phyloP scores from a whole-genome alignment of 37 sponge, comb jelly and placozoan species.

The Corticium candelabrum region DNA sequence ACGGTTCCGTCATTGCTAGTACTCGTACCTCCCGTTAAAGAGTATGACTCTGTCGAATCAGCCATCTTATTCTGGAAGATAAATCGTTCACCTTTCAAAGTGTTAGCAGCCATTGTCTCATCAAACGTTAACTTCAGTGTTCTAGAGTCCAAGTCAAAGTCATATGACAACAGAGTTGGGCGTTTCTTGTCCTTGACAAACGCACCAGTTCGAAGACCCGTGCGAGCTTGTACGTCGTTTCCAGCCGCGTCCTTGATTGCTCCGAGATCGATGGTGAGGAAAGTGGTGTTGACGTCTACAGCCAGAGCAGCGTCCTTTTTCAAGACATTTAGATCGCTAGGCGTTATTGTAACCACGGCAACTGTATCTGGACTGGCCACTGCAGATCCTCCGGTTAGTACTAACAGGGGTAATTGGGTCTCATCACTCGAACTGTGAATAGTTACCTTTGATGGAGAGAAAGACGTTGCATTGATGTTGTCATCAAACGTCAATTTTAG shows the following conservation, averaged over 20 bases:
- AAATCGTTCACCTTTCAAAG: conserved; percentile 36
- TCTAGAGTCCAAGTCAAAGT: conserved; percentile 14
- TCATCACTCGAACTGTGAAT: neutral
- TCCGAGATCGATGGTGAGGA: conserved; percentile 25
- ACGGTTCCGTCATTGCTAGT: conserved; percentile 13
- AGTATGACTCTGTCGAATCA: neutral
- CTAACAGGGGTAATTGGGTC: conserved; percentile 37
- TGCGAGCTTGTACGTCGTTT: conserved; percentile 32
- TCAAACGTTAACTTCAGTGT: conserved; percentile 8
- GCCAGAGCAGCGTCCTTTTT: conserved; percentile 32
- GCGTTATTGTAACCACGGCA: conserved; percentile 12
- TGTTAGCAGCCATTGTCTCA: conserved; percentile 59
- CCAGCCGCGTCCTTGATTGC: conserved; percentile 55
- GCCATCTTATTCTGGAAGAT: neutral
- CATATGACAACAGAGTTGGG: conserved; percentile 42
- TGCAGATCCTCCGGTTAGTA: conserved; percentile 24
- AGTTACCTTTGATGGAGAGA: neutral
- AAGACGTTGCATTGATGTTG: neutral
- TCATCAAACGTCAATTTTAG: neutral
- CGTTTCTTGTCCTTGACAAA: conserved; percentile 21
- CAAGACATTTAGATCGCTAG: conserved; percentile 54
- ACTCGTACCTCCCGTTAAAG: too few species aligned
- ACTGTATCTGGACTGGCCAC: neutral
- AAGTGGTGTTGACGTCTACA: conserved; percentile 42
- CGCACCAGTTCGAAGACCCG: neutral